Evolutionary conservation across 2,113 vertebrate genomes (phyloP).

Genomic region (Heloderma charlesbogerti): DNA sequence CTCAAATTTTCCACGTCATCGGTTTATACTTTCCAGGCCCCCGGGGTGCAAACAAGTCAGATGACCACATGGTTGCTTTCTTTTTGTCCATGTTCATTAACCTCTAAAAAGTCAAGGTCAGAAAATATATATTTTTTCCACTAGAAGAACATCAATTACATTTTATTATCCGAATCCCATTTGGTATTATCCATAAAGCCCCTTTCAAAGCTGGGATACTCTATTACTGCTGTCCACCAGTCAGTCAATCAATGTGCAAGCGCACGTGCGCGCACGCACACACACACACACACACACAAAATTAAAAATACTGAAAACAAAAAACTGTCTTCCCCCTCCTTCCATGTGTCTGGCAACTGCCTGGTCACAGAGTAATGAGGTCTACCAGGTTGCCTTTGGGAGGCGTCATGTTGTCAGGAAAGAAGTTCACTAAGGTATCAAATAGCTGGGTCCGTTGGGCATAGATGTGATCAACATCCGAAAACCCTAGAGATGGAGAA

Average conservation of each 20-base stretch:
- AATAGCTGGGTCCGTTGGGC: conserved; percentile 98
- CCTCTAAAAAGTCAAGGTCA: conserved; percentile 73
- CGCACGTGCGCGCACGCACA: conserved; percentile 17
- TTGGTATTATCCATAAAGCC: conserved; percentile 73
- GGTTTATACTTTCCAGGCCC: too few species aligned
- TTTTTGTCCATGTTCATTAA: conserved; percentile 61
- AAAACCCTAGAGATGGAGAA: conserved; percentile 85
- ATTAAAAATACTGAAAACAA: conserved; percentile 69
- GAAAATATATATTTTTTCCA: conserved; percentile 55
- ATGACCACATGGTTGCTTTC: conserved; percentile 55
- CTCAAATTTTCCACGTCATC: conserved; percentile 42
- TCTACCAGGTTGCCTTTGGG: conserved; percentile 99
- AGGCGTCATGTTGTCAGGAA: conserved; percentile 99
- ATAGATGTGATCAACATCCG: conserved; percentile 96
- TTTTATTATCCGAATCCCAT: conserved; percentile 81
- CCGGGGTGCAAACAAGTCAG: conserved; percentile 49
- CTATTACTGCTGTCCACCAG: conserved; percentile 65
- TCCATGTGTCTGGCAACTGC: conserved; percentile 49
- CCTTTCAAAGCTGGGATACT: conserved; percentile 69
- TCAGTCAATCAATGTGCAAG: conserved; percentile 53
- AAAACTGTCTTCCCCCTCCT: conserved; percentile 64
- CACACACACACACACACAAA: conserved; percentile 56
- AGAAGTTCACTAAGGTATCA: conserved; percentile 98
- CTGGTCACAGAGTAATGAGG: conserved; percentile 93
- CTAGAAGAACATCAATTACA: conserved; percentile 75